Percentiles rank a stretch among this genome's conserved stretches.
phyloP scores from a whole-genome alignment of 2,888 invertebrate species.

The Caenorhabditis drosophilae region DNA sequence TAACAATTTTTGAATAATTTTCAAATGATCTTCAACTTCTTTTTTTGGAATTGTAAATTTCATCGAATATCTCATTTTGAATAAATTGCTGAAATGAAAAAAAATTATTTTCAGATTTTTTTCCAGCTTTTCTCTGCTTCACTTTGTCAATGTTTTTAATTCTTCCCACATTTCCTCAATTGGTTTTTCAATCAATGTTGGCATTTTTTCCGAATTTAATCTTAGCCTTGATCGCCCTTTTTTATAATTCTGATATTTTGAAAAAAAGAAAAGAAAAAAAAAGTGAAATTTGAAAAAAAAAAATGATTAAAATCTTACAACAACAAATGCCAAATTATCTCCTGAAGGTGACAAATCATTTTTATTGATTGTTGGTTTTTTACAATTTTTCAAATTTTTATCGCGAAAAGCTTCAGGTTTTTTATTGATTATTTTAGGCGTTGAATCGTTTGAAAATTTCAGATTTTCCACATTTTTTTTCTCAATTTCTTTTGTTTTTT shows the following conservation, averaged over 20 bases:
- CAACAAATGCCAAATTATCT: too few species aligned
- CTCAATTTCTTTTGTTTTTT: neutral
- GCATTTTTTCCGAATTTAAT: constrained; percentile 2
- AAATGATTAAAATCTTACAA: too few species aligned
- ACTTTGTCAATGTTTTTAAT: neutral
- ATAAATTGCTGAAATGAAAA: too few species aligned
- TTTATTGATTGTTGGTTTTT: neutral
- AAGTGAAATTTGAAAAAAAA: too few species aligned
- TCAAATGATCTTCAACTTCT: neutral
- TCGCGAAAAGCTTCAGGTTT: neutral
- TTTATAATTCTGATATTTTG: too few species aligned
- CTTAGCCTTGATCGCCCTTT: too few species aligned
- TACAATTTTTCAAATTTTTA: neutral
- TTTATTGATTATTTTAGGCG: neutral
- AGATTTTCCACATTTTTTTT: neutral
- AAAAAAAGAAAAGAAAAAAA: too few species aligned
- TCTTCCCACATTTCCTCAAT: constrained; percentile 3
- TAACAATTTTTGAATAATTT: neutral
- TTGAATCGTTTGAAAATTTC: neutral
- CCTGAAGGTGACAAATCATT: too few species aligned
- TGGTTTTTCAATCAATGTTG: constrained; percentile 1
- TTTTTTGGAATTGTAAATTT: neutral
- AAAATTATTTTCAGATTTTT: too few species aligned
- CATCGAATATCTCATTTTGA: neutral
- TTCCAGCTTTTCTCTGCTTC: too few species aligned